Conservation (phyloP, 2,113 vertebrate species). For the Epinephelus lanceolatus region DNA sequence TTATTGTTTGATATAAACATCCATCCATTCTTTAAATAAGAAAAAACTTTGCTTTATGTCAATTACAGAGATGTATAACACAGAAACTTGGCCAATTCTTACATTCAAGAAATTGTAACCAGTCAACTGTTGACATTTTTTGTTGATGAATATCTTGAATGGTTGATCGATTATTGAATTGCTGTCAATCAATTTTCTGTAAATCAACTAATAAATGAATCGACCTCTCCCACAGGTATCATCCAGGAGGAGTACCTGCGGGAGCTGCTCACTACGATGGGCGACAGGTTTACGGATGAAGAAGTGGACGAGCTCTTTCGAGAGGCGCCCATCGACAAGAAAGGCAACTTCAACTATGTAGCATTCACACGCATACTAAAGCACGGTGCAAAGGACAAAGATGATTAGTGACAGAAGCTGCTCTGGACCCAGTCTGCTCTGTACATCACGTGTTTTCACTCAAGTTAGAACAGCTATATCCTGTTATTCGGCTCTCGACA, state of each 20-base stretch:
- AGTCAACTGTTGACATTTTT: neutral
- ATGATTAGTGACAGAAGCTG: constrained; percentile 84
- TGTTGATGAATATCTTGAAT: no score
- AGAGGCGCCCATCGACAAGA: constrained; percentile 95
- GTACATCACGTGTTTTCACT: constrained; percentile 3
- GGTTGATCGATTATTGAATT: neutral
- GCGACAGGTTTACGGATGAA: constrained; percentile 94
- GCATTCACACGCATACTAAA: constrained; percentile 96
- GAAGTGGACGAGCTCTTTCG: constrained; percentile 96
- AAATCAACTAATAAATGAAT: neutral
- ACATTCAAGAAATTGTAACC: neutral
- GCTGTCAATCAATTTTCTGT: neutral
- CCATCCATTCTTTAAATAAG: neutral
- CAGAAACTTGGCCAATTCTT: neutral
- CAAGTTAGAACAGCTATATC: constrained; percentile 34
- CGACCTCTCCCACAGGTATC: constrained; percentile 61
- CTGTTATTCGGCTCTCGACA: constrained; percentile 37
- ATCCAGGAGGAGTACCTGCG: constrained; percentile 94
- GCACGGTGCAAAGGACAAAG: constrained; percentile 94
- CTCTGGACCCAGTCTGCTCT: neutral
- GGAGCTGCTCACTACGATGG: constrained; percentile 96
- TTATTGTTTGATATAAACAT: neutral
- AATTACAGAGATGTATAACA: neutral
- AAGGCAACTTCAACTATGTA: constrained; percentile 95
- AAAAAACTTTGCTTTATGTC: neutral